Base-by-base conservation (phyloP, 2,113 vertebrate species). In the Chloropsis hardwickii region DNA sequence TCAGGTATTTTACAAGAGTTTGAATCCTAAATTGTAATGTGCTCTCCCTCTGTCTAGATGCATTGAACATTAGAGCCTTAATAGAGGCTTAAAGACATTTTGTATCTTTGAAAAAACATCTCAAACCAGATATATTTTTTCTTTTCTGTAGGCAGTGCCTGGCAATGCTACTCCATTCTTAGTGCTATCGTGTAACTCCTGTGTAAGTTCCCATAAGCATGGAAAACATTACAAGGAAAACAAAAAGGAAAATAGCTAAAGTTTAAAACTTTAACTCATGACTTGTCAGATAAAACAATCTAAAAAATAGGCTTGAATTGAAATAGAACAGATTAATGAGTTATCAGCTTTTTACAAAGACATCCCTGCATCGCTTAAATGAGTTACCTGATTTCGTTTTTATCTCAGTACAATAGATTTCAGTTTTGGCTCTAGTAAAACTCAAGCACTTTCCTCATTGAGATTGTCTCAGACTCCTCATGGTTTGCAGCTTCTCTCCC, bases 401-500 rank as follows among this genome's bases (percentile, higher is more conserved):
- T 79, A 65, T 81, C 72, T 71, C 79, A 53, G 48, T 4, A 39
- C 39, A 67, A 11, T 6, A 57, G 78, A 73, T 70, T 92, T 83
- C 50, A 88, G 48, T 60, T 88, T 83, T 92, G 82, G 88, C 76
- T 81, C 17, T 1, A 24, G 79, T 44, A 85, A 86, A 89, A 40
- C 57, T 76, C 67, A 58, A 86, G 61, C n/a, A 60, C 48, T 88
- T 84, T 84, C 60, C 92, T 84, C 57, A 67, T 57, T 92, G 76
- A 88, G 44, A 40, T 74, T 86, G 61, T 74, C 82, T 78, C 74
- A 81, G 8, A 54, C 60, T 78, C 31, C 40, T 80, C 89, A 94
- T 5, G 90, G 90, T 81, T 86, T 96, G 90, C 92, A 96, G 12
- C 76, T 94, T 17, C 90, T 93, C 92, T 83, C 0, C 72, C 44